phyloP scores from a whole-genome alignment of 1,140 invertebrate genomes.

The Lanistes nyassanus region DNA sequence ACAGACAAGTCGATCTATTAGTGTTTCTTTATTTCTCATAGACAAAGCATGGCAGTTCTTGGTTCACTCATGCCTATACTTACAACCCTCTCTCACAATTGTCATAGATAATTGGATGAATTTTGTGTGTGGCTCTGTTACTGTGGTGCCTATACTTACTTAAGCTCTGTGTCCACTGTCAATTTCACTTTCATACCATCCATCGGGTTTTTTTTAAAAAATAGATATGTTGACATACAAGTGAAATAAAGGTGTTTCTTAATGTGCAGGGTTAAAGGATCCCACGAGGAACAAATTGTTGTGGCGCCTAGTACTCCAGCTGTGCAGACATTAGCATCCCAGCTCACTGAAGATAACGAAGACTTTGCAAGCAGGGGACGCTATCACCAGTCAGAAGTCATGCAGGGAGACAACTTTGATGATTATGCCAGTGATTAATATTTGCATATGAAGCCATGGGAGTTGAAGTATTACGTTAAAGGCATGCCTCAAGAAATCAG shows the following conservation, averaged over 20 bases:
- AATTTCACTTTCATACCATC: too few species aligned
- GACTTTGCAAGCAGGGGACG: slow-evolving; percentile 90
- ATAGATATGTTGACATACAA: too few species aligned
- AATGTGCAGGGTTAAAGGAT: slow-evolving; percentile 46
- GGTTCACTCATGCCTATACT: too few species aligned
- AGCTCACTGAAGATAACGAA: slow-evolving; percentile 93
- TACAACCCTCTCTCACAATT: too few species aligned
- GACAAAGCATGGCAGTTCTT: too few species aligned
- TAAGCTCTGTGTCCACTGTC: too few species aligned
- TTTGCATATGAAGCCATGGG: background rate
- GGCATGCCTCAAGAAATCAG: background rate
- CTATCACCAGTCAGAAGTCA: slow-evolving; percentile 81
- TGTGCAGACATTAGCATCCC: slow-evolving; percentile 82
- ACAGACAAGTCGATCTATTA: too few species aligned
- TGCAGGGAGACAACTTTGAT: slow-evolving; percentile 64
- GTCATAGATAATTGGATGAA: too few species aligned
- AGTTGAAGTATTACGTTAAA: background rate
- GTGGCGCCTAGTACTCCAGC: slow-evolving; percentile 87
- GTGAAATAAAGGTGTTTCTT: background rate
- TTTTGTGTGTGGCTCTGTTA: too few species aligned
- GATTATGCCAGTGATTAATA: slow-evolving; percentile 53
- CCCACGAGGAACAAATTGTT: slow-evolving; percentile 80
- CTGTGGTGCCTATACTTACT: too few species aligned
- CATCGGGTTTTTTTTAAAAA: too few species aligned
- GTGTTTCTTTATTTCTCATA: too few species aligned